Evolutionary conservation across 2,888 invertebrate species (phyloP), one percentile per base, ranked within the genome.

Genomic region (Eupeodes latifasciatus): DNA sequence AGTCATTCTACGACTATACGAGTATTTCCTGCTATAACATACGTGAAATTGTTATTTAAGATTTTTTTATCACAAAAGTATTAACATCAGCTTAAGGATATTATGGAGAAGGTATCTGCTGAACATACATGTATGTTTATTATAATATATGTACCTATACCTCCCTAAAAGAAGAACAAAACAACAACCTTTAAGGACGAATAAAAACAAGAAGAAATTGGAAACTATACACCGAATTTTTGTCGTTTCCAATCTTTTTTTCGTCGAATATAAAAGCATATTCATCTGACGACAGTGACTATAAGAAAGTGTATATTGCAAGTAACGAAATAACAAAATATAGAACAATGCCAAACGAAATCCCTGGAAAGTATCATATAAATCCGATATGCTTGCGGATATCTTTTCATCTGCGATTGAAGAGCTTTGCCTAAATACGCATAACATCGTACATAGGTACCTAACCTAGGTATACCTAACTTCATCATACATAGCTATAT

Each of bases 381-480:
- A 85, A 81, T 77, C 81, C 81, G 72, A 81, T 81, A 72, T 81
- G 81, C 76, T 77, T 85, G 72, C 81, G 76, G 76, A 85, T 81
- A 85, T 59, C 85, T 72, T 85, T 85, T 85, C 66, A 85, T 85
- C 81, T 81, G 75, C 69, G 85, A 81, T 85, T 85, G 76, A 85
- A 81, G 71, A 85, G 85, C 85, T 81, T 81, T 72, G 57, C 76
- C 66, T 57, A 66, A 77, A 72, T 40, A 59, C 64, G 19, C 72
- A 85, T 85, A 85, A 77, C 72, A 81, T 72, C 64, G 27, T 53
- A 47, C 14, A 76, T 36, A 49, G 40, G 40, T 40, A 9, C 40
- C 40, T 40, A 3, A 9, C 40, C 40, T 40, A 3, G 40, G 40
- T 9, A 5, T 40, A 40, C 40, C 40, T 40, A 27, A 40, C 40